Evolutionary conservation across 2,888 invertebrate species (phyloP).

Genomic region (Drosophila pseudotakahashii): DNA sequence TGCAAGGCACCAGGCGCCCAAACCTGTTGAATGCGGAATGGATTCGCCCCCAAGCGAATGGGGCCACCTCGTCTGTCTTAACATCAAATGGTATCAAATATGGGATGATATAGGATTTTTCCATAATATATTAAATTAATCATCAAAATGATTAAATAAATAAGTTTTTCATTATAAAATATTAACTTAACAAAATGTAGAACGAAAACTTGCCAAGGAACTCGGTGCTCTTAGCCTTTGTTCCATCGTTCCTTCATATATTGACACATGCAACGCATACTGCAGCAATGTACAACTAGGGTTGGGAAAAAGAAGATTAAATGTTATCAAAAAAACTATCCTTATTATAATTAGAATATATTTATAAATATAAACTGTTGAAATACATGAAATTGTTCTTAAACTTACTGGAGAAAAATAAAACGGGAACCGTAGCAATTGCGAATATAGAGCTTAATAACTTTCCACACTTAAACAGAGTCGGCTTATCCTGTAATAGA

Average conservation of each 20-base stretch:
- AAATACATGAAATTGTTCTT: background rate
- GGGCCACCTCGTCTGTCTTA: background rate
- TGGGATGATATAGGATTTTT: no score
- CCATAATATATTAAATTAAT: no score
- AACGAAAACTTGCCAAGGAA: no score
- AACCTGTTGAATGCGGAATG: slow-evolving; percentile 22
- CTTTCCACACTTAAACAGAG: background rate
- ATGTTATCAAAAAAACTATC: no score
- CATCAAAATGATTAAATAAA: no score
- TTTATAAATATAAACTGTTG: background rate
- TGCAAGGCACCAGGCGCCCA: slow-evolving; percentile 10
- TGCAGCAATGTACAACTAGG: background rate
- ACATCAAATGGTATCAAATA: background rate
- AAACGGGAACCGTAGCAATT: background rate
- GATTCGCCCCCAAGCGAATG: slow-evolving; percentile 1
- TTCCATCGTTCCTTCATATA: background rate
- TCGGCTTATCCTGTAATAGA: background rate
- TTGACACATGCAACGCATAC: background rate
- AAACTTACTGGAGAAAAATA: background rate
- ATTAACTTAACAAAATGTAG: no score
- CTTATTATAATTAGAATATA: background rate
- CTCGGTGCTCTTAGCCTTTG: background rate
- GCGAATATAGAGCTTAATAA: background rate
- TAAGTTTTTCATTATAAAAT: no score
- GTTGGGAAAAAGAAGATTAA: background rate